A percentile compares a stretch with the other conserved stretches of the same genome.
Evolutionary conservation across 2,797 vertebrate species (phyloP).

Genomic region (Remorina albescens): DNA sequence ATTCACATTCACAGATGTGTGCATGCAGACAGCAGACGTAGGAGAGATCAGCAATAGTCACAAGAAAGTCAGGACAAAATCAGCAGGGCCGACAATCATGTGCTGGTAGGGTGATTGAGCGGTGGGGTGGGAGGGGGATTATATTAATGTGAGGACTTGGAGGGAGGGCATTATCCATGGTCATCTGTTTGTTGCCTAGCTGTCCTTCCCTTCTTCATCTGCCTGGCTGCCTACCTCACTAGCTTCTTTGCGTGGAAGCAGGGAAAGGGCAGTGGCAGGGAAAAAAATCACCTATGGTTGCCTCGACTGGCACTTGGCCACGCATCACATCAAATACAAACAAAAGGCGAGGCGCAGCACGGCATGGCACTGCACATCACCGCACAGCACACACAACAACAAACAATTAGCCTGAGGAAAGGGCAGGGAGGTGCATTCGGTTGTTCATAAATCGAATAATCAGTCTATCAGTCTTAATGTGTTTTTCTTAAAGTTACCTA

Average conservation of each 20-base stretch:
- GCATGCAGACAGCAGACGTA: slow-evolving; percentile 14
- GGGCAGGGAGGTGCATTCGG: slow-evolving; percentile 29
- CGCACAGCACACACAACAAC: slow-evolving; percentile 49
- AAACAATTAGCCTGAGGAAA: slow-evolving; percentile 57
- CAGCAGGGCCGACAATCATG: slow-evolving; percentile 26
- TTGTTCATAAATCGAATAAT: too few relatives aligned
- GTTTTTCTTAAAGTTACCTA: slow-evolving; percentile 1
- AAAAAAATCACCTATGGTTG: slow-evolving; percentile 81
- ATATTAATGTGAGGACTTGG: slow-evolving; percentile 23
- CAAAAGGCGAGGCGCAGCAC: slow-evolving; percentile 49
- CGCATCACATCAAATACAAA: slow-evolving; percentile 70
- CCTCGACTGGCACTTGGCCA: slow-evolving; percentile 58
- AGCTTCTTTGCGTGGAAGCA: slow-evolving; percentile 64
- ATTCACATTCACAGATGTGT: slow-evolving; percentile 7
- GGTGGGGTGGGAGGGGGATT: neutral
- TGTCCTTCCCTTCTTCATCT: slow-evolving; percentile 38
- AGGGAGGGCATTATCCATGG: slow-evolving; percentile 27
- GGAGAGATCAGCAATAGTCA: slow-evolving; percentile 36
- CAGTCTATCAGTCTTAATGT: neutral
- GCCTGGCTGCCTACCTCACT: slow-evolving; percentile 45
- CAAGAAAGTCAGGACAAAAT: slow-evolving; percentile 40
- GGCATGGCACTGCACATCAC: slow-evolving; percentile 29
- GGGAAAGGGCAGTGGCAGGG: slow-evolving; percentile 76
- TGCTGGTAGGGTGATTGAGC: slow-evolving; percentile 3
- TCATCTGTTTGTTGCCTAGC: slow-evolving; percentile 56